phyloP scores from a whole-genome alignment of 1,140 invertebrate species.

The Leptinotarsa undecemlineata region DNA sequence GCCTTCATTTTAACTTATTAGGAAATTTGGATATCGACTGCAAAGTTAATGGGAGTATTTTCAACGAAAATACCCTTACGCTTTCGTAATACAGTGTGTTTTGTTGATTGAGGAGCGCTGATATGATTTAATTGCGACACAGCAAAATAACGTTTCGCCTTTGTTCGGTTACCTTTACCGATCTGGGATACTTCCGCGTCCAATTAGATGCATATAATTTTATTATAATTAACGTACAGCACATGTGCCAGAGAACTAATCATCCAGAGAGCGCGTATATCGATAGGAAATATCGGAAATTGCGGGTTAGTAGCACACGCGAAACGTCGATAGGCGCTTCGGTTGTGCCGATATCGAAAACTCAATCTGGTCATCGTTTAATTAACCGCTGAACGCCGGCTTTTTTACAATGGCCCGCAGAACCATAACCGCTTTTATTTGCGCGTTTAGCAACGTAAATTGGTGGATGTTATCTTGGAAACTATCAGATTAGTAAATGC shows the following conservation, averaged over 20 bases:
- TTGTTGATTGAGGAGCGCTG: too few relatives aligned
- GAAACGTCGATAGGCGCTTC: conserved; percentile 20
- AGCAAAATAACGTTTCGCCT: too few relatives aligned
- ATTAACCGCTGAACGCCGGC: conserved; percentile 17
- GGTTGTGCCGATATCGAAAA: conserved; percentile 15
- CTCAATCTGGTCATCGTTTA: conserved; percentile 20
- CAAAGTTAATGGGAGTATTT: too few relatives aligned
- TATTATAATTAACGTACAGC: not conserved
- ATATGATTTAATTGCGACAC: too few relatives aligned
- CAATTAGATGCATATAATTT: not conserved
- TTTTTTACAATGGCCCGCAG: not conserved
- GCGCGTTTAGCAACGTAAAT: conserved; percentile 13
- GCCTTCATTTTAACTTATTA: too few relatives aligned
- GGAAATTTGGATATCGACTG: too few relatives aligned
- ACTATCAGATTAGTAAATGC: not conserved
- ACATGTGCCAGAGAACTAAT: conserved; percentile 8
- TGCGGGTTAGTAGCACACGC: conserved; percentile 23
- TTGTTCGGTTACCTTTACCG: too few relatives aligned
- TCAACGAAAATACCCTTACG: too few relatives aligned
- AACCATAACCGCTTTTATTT: conserved; percentile 13
- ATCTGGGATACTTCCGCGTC: not conserved
- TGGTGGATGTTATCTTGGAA: conserved; percentile 7
- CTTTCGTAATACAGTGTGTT: too few relatives aligned
- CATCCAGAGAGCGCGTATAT: conserved; percentile 7
- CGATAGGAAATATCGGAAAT: conserved; percentile 13